Base-by-base conservation (phyloP, 1,140 invertebrate species). In the Drosophila ficusphila region DNA sequence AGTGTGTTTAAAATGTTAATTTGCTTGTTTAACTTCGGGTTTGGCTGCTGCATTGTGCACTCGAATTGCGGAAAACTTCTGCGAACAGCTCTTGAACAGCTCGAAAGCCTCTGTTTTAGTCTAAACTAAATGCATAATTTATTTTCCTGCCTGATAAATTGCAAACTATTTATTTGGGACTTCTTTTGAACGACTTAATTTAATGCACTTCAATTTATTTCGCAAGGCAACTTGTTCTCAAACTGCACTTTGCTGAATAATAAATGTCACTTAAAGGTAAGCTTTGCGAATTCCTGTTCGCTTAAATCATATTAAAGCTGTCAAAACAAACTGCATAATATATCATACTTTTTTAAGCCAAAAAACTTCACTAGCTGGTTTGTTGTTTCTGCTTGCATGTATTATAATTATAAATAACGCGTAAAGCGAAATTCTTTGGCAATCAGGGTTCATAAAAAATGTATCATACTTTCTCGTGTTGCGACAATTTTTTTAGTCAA, bases 1-100 rank as follows among this genome's bases (percentile, higher is more conserved):
- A 62, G 57, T 62, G 61, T 62, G 56, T 65, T 64, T 64, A 46
- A 64, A 64, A 64, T 64, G 54, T 64, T 64, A 64, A 64, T 64
- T 64, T 64, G 60, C 60, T 64, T 64, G 39, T 61, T 64, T 61
- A 64, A 61, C 31, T 47, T 64, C 23, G 60, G 60, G 60, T 38
- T 61, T 64, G 29, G 39, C 38, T 61, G 56, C 21, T 64, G 54
- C 21, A 61, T 46, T 36, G 38, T 21, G 21, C 5, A 57, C 27
- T 25, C 9, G 14, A 46, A 46, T 31, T 41, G 41, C 23, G 19
- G 4, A 21, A 34, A 61, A 48, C 33, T 54, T 23, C 5, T 16
- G 31, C 12, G 31, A 21, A 2, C n/a, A n/a, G 12, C 21, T 33
- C 14, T 62, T 34, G 54, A 38, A 14, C 33, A 9, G 19, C 31